Conservation (phyloP, 2,797 vertebrate genomes). For the Myotis pilosus region DNA sequence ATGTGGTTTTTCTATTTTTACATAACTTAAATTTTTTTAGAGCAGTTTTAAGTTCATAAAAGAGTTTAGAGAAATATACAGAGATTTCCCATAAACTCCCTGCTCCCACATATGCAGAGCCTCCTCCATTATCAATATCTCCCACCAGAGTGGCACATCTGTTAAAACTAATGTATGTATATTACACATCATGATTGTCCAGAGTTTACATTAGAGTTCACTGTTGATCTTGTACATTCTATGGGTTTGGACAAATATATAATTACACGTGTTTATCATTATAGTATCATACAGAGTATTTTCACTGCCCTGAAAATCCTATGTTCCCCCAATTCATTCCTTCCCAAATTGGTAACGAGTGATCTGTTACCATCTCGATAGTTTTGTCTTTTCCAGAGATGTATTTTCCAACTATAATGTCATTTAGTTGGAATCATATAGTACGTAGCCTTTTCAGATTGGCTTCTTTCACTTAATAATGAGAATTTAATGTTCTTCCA, state of each 20-base stretch:
- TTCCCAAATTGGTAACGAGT: neutral
- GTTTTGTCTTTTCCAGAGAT: neutral
- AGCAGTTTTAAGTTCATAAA: neutral
- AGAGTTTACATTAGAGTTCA: neutral
- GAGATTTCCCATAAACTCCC: neutral
- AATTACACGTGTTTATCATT: neutral
- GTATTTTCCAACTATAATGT: neutral
- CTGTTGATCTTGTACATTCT: neutral
- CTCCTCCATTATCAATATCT: neutral
- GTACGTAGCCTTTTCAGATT: neutral
- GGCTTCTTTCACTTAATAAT: neutral
- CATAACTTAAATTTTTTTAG: neutral
- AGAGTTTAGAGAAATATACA: neutral
- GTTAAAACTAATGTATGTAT: neutral
- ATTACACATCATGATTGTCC: neutral
- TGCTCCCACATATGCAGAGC: neutral
- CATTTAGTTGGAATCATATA: neutral
- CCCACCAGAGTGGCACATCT: neutral
- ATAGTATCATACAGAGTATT: neutral
- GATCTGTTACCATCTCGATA: neutral
- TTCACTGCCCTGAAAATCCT: neutral
- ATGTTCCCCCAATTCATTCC: neutral
- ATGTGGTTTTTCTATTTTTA: neutral
- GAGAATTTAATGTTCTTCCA: neutral
- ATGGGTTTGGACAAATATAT: neutral